Evolutionary conservation across 2,888 invertebrate genomes (phyloP), one percentile per base, ranked within the genome.

Genomic region (Drosophila diplacantha): DNA sequence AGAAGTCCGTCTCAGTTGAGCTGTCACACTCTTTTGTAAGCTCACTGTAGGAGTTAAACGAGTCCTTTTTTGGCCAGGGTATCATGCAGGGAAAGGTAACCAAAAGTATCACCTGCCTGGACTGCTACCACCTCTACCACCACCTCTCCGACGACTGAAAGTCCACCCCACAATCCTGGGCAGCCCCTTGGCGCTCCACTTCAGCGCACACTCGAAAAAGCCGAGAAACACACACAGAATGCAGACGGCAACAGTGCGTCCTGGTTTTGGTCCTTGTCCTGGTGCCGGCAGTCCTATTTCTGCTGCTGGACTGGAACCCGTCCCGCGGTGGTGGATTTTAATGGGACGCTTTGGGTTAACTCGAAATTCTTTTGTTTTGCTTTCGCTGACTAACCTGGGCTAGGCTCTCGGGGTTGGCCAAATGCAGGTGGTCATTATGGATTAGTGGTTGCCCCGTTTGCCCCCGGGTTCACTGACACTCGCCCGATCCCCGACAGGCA

Each of bases 271-370:
- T 70, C 58, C 62, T 66, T 44, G 18, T 44, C 29, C 35, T 22
- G 26, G n/a, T 31, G 9, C 46, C 20, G 50, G 26, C 35, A 50
- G 66, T 41, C 46, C 41, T n/a, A 39, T 26, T 57, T 16, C 31
- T 43, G 61, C 43, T 44, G 37, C 50, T 26, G 50, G 24, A n/a
- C 50, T 26, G 62, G n/a, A 18, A 38, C 57, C 57, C 20, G 54
- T 50, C 57, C 51, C 44, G 55, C 32, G 72, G 75, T 83, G 83
- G 80, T 80, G 78, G 79, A 74, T 78, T 80, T 75, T 74, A 69
- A 71, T 81, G 79, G 69, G 73, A 82, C 78, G 76, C 81, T 78
- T 83, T 81, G 70, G 72, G 81, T 81, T 81, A 74, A 83, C 81
- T 78, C 73, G 68, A 73, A 83, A 81, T 81, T 81, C 81, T 78